phyloP scores from a whole-genome alignment of 2,888 invertebrate genomes.

The Conistra vaccinii region DNA sequence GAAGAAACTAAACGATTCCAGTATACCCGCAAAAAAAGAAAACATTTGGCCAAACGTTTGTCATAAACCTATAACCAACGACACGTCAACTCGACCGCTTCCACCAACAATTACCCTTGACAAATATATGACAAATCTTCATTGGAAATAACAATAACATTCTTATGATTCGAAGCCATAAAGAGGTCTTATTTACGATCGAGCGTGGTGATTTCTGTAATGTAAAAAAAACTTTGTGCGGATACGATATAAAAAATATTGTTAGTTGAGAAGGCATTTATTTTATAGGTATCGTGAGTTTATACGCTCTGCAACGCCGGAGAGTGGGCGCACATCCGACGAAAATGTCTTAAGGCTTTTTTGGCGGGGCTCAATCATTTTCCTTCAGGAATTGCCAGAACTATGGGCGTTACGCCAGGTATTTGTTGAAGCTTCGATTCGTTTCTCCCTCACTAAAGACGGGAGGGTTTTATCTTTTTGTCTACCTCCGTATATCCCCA shows the following conservation, averaged over 20 bases:
- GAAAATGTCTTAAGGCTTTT: conserved; percentile 50
- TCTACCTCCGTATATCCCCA: conserved; percentile 51
- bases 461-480: conserved; percentile 58
- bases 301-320: conserved; percentile 68
- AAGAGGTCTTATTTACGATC: conserved; percentile 73
- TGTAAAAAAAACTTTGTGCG: conserved; percentile 68
- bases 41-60: conserved; percentile 47
- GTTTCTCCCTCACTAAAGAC: conserved; percentile 50
- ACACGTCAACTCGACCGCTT: conserved; percentile 51
- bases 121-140: conserved; percentile 67
- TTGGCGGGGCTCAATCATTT: conserved; percentile 60
- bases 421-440: conserved; percentile 58
- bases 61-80: conserved; percentile 36
- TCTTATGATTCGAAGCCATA: conserved; percentile 71
- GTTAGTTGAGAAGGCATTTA: conserved; percentile 79
- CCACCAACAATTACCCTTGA: conserved; percentile 59
- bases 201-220: conserved; percentile 69
- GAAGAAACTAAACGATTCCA: conserved; percentile 43
- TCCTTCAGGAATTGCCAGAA: conserved; percentile 46
- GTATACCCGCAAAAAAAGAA: conserved; percentile 42
- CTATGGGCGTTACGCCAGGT: conserved; percentile 54
- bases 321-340: conserved; percentile 53
- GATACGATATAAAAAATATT: conserved; percentile 75
- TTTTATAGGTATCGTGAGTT: conserved; percentile 78
- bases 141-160: conserved; percentile 72